Conservation (phyloP, 2,888 invertebrate species). For the Cheilosia grossa region DNA sequence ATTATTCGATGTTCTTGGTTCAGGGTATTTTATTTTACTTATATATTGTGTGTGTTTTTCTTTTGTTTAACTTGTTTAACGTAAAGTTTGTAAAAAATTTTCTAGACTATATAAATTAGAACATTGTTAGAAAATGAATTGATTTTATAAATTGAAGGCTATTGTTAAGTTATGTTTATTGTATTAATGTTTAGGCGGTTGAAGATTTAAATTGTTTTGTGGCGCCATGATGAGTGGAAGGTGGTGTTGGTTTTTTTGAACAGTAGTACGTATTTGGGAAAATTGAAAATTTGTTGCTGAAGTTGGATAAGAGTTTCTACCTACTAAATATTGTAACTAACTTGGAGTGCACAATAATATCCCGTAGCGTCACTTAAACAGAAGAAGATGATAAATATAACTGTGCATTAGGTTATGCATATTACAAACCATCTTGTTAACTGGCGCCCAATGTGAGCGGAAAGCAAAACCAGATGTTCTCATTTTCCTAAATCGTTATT, state of each 20-base stretch:
- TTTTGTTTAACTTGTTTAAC: slow-evolving; percentile 58
- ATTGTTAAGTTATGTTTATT: slow-evolving; percentile 58
- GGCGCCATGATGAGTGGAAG: neutral
- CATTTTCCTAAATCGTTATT: too few species aligned
- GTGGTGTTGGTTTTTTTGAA: neutral
- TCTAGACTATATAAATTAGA: slow-evolving; percentile 28
- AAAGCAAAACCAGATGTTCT: too few species aligned
- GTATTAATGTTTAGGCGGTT: slow-evolving; percentile 60
- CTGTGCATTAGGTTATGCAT: too few species aligned
- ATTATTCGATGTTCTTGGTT: slow-evolving; percentile 73
- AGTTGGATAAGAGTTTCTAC: too few species aligned
- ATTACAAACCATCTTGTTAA: too few species aligned
- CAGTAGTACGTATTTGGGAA: neutral
- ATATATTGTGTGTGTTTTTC: slow-evolving; percentile 48
- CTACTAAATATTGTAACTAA: too few species aligned
- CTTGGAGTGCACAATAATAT: too few species aligned
- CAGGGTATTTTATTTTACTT: slow-evolving; percentile 56
- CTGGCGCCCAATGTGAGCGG: too few species aligned
- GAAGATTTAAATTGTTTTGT: slow-evolving; percentile 44
- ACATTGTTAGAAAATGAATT: slow-evolving; percentile 35
- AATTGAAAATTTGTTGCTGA: too few species aligned
- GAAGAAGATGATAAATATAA: too few species aligned
- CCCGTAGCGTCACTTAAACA: too few species aligned
- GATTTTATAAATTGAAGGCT: slow-evolving; percentile 20
- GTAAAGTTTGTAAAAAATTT: slow-evolving; percentile 45